Evolutionary conservation across 2,113 vertebrate species (phyloP).

Genomic region (Vimba vimba): DNA sequence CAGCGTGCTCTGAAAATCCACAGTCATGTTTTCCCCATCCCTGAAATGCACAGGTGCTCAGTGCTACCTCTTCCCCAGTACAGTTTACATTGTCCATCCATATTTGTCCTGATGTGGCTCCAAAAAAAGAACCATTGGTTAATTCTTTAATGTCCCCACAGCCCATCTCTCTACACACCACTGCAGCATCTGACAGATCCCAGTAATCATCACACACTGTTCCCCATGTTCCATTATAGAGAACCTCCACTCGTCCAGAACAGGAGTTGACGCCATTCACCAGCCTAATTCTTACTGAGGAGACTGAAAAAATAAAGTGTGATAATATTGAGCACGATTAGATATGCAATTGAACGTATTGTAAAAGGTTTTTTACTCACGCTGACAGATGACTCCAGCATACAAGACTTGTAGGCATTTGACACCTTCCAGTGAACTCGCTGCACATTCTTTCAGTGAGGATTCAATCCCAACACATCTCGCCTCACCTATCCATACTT

Average conservation of each 20-base stretch:
- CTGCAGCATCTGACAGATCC: neutral
- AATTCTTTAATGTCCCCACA: neutral
- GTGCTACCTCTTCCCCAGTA: neutral
- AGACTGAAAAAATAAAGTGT: neutral
- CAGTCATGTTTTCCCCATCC: neutral
- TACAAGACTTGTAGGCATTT: neutral
- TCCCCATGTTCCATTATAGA: neutral
- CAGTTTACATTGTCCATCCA: conserved; percentile 5
- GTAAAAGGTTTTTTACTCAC: neutral
- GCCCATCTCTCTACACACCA: neutral
- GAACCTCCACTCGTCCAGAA: conserved; percentile 37
- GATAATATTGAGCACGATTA: neutral
- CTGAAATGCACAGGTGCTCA: neutral
- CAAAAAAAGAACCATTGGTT: neutral
- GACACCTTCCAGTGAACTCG: too few species aligned
- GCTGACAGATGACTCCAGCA: neutral
- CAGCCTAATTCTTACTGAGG: conserved; percentile 24
- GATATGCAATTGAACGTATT: neutral
- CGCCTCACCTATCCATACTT: neutral
- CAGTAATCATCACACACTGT: neutral
- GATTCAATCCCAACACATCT: neutral
- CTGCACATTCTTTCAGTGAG: neutral
- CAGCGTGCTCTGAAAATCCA: neutral
- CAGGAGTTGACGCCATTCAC: conserved; percentile 18
- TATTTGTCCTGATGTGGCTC: neutral